Percentiles rank a stretch among this genome's conserved stretches.
phyloP scores from a whole-genome alignment of 2,113 vertebrate species.

The Varanus salvator region DNA sequence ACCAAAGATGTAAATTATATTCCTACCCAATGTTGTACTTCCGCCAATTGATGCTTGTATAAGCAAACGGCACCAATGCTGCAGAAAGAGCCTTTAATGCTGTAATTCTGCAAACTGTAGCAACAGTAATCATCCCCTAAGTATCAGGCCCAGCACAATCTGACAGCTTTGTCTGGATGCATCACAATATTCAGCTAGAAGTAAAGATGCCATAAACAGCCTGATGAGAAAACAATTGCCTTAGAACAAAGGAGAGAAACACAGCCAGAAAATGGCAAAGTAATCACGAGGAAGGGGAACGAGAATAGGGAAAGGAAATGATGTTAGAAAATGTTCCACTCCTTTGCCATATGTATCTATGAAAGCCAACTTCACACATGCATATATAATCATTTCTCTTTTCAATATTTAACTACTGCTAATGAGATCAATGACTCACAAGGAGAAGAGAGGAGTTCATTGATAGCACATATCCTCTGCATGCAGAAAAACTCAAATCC shows the following conservation, averaged over 20 bases:
- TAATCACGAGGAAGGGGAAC: slow-evolving; percentile 32
- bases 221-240: slow-evolving; percentile 40
- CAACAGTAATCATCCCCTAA: slow-evolving; percentile 57
- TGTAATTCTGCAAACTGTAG: slow-evolving; percentile 57
- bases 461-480: background rate
- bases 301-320: slow-evolving; percentile 35
- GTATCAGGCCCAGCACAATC: slow-evolving; percentile 57
- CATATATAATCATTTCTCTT: background rate
- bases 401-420: background rate
- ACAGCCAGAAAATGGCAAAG: rapidly evolving
- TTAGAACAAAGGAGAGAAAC: slow-evolving; percentile 40
- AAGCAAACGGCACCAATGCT: slow-evolving; percentile 57
- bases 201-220: slow-evolving; percentile 49
- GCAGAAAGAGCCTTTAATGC: slow-evolving; percentile 57
- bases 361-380: background rate
- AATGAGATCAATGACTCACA: background rate
- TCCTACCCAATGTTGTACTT: background rate
- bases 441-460: background rate
- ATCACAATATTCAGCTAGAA: slow-evolving; percentile 65
- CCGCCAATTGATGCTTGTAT: slow-evolving; percentile 60
- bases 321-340: background rate
- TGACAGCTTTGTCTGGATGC: slow-evolving; percentile 59
- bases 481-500: background rate
- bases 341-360: too few relatives aligned
- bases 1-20: slow-evolving; percentile 37